phyloP scores from a whole-genome alignment of 2,797 vertebrate genomes.

The Neopelma chrysocephalum region DNA sequence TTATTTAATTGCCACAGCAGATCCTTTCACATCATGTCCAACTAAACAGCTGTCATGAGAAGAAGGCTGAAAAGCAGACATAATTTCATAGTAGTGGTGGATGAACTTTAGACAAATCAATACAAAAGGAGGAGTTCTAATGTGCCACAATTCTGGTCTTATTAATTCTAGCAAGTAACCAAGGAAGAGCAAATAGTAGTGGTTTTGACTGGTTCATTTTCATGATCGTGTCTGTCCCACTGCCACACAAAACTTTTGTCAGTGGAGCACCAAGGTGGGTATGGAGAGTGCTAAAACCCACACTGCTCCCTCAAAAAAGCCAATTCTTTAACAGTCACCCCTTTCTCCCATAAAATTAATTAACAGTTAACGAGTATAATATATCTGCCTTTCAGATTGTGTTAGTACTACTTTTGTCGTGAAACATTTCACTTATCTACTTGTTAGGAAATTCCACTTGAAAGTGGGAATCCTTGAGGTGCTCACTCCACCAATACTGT shows the following conservation, averaged over 20 bases:
- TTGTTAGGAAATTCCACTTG: fast-evolving
- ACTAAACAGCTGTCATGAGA: neutral
- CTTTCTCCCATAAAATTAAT: neutral
- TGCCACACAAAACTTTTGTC: neutral
- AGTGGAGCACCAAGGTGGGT: neutral
- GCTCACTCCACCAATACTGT: neutral
- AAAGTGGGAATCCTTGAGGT: neutral
- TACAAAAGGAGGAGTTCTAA: neutral
- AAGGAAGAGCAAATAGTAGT: neutral
- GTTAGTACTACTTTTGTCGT: neutral
- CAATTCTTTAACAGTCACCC: neutral
- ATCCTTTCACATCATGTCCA: neutral
- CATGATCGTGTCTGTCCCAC: too few relatives aligned
- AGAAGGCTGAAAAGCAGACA: neutral
- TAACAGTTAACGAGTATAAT: neutral
- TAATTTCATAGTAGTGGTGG: neutral
- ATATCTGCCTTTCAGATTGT: neutral
- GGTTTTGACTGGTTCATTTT: neutral
- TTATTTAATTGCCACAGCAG: neutral
- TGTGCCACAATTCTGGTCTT: neutral
- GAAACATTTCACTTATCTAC: neutral
- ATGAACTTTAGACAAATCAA: neutral
- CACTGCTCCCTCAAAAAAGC: neutral
- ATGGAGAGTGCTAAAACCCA: neutral
- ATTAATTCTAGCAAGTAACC: neutral